phyloP scores from a whole-genome alignment of 1,140 invertebrate genomes.

The Coenobita brevimanus region DNA sequence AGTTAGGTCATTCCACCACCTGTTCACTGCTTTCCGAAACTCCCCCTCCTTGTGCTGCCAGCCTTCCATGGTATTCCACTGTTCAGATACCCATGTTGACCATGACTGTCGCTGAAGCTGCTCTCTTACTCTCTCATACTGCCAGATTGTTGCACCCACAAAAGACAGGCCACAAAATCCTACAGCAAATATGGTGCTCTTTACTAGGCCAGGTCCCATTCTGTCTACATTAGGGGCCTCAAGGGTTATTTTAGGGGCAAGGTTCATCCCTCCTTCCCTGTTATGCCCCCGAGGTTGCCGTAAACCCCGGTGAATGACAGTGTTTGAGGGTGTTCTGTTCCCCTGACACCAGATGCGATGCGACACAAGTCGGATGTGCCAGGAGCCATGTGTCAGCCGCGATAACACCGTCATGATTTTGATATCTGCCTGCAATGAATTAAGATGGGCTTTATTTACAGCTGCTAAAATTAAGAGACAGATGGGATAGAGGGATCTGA shows the following conservation, averaged over 20 bases:
- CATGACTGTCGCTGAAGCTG: slow-evolving; percentile 74
- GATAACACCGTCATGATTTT: too few species aligned
- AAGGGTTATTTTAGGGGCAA: slow-evolving; percentile 42
- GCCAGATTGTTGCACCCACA: slow-evolving; percentile 85
- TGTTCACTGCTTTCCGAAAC: slow-evolving; percentile 78
- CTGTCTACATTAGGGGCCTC: slow-evolving; percentile 50
- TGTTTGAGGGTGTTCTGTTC: not conserved
- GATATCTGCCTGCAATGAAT: too few species aligned
- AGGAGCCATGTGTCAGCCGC: too few species aligned
- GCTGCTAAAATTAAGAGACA: too few species aligned
- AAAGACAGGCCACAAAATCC: slow-evolving; percentile 82
- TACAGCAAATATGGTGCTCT: slow-evolving; percentile 56
- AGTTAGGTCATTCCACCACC: slow-evolving; percentile 84
- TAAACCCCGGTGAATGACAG: slow-evolving; percentile 8
- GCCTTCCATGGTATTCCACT: slow-evolving; percentile 64
- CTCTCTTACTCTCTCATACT: slow-evolving; percentile 88
- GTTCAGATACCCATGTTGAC: slow-evolving; percentile 39
- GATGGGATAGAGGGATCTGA: too few species aligned
- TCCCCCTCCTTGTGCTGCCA: slow-evolving; percentile 73
- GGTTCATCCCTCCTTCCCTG: slow-evolving; percentile 46
- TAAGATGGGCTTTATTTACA: too few species aligned
- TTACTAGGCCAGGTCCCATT: slow-evolving; percentile 52
- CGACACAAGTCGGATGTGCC: too few species aligned
- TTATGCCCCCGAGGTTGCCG: slow-evolving; percentile 36
- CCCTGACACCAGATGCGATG: too few species aligned